Percentiles rank a stretch among this genome's conserved stretches.
Evolutionary conservation across 1,140 invertebrate species (phyloP).

Genomic region (Phymorhynchus buccinoides): DNA sequence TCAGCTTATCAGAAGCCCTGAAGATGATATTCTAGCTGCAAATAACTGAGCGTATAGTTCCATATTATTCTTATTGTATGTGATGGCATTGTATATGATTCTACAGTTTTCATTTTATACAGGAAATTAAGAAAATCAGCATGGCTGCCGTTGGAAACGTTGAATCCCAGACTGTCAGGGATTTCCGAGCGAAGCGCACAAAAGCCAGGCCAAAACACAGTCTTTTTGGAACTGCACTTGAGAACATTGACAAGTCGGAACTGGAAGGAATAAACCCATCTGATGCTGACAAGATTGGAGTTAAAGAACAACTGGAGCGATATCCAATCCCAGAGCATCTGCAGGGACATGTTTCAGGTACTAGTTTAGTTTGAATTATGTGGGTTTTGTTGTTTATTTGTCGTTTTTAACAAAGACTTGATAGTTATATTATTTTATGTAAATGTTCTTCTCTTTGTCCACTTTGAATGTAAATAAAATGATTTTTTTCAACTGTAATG

Average conservation of each 20-base stretch:
- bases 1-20: too few species aligned
- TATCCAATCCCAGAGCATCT: constrained; percentile 48
- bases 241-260: constrained; percentile 48
- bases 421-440: not conserved
- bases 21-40: too few species aligned
- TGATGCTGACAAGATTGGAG: not conserved
- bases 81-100: not conserved
- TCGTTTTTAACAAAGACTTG: too few species aligned
- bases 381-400: not conserved
- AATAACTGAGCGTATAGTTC: too few species aligned
- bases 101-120: not conserved
- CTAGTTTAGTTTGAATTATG: not conserved
- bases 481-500: too few species aligned
- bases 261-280: constrained; percentile 46
- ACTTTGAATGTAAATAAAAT: too few species aligned
- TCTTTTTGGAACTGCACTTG: constrained; percentile 59
- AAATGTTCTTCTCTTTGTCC: not conserved
- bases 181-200: constrained; percentile 43
- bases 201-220: constrained; percentile 58
- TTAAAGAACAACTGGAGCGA: not conserved
- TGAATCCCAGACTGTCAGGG: not conserved
- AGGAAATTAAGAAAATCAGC: not conserved
- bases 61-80: too few species aligned
- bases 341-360: constrained; percentile 47
- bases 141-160: constrained; percentile 43